phyloP scores from a whole-genome alignment of 2,113 vertebrate genomes.

The Lampris megalopsis region DNA sequence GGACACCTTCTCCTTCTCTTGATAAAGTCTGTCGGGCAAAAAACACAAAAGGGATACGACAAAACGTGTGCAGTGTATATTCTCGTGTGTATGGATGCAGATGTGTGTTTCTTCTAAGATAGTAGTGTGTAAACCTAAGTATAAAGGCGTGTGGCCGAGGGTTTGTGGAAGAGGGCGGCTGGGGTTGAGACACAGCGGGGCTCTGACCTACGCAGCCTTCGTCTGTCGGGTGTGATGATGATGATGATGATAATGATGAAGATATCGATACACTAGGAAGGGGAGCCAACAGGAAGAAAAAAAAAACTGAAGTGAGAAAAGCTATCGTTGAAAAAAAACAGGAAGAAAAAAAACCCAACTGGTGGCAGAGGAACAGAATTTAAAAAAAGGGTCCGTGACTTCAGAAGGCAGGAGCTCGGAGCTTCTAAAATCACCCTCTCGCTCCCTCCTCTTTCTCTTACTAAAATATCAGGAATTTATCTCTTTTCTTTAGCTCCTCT shows the following conservation, averaged over 20 bases:
- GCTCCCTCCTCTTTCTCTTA: constrained; percentile 56
- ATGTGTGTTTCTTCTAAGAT: neutral
- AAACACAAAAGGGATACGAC: constrained; percentile 24
- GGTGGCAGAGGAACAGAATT: constrained; percentile 42
- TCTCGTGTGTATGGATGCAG: constrained; percentile 34
- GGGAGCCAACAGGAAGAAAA: constrained; percentile 55
- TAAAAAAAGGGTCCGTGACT: constrained; percentile 57
- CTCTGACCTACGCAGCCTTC: constrained; percentile 40
- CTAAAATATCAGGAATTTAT: constrained; percentile 72
- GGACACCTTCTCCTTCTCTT: constrained; percentile 31
- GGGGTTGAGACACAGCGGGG: constrained; percentile 59
- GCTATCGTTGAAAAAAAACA: neutral
- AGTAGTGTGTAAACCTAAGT: no score
- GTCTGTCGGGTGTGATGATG: constrained; percentile 29
- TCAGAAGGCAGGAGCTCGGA: constrained; percentile 67
- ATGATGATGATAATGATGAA: constrained; percentile 35
- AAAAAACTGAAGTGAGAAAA: constrained; percentile 41
- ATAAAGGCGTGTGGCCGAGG: neutral
- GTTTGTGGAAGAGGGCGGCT: constrained; percentile 26
- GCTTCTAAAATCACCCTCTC: constrained; percentile 60
- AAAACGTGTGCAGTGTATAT: constrained; percentile 4
- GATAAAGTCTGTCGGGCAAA: constrained; percentile 57
- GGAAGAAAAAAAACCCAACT: constrained; percentile 19
- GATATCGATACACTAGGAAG: constrained; percentile 37
- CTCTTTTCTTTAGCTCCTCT: constrained; percentile 2